These are phyloP conservation scores for Enteromius viviparus DNA, from an alignment of 2,797 vertebrate genomes.

Conservation along the genomic window DNA sequence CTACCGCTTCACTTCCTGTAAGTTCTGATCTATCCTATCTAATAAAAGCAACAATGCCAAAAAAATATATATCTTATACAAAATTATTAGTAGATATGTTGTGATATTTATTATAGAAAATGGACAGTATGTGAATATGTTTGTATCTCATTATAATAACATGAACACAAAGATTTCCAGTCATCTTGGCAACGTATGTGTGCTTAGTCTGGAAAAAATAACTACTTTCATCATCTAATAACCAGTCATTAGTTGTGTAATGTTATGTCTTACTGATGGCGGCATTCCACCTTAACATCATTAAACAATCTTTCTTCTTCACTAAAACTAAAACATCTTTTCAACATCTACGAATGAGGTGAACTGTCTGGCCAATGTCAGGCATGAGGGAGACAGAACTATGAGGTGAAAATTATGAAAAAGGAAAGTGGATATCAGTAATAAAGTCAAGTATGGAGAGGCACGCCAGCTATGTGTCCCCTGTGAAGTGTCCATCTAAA, in stretches of 20 bases:
- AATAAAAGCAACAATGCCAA: no score
- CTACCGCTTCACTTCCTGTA: no score
- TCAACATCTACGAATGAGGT: slow-evolving; percentile 49
- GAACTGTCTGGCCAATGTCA: slow-evolving; percentile 63
- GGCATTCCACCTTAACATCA: slow-evolving; percentile 1
- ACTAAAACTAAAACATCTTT: slow-evolving; percentile 25
- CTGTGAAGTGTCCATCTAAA: slow-evolving; percentile 48
- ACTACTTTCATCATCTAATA: slow-evolving; percentile 6
- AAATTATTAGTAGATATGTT: background rate
- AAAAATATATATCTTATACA: no score
- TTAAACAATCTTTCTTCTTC: background rate
- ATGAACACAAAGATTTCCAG: slow-evolving; percentile 4
- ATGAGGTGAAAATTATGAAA: slow-evolving; percentile 69
- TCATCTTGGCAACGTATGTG: background rate
- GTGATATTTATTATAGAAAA: no score
- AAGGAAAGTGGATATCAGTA: slow-evolving; percentile 73
- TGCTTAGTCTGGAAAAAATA: slow-evolving; percentile 7
- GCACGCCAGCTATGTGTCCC: slow-evolving; percentile 71
- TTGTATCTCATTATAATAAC: background rate
- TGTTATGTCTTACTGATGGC: slow-evolving; percentile 21
- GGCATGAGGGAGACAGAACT: slow-evolving; percentile 64
- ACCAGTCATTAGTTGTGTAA: slow-evolving; percentile 14
- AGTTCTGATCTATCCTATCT: no score
- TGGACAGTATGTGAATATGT: no score
- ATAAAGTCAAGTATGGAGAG: slow-evolving; percentile 66